Base-by-base conservation (phyloP, 2,888 invertebrate species). In the Tribolium freemani region DNA sequence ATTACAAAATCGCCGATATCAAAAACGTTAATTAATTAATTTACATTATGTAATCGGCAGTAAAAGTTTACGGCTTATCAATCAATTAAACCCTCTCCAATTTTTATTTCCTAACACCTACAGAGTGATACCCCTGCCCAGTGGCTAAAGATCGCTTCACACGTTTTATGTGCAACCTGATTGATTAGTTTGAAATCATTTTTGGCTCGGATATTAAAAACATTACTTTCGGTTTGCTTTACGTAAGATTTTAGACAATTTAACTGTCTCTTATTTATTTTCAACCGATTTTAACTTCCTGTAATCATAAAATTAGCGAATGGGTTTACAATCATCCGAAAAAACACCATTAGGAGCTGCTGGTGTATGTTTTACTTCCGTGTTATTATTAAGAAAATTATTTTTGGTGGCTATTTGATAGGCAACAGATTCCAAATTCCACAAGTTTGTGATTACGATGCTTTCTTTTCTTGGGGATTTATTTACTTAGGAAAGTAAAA, bases 51-150 rank as follows among this genome's bases (percentile, higher is more conserved):
- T 56, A 66, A 66, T 63, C 9, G 6, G 44, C 26, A 46, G 66
- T 66, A 66, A 66, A 66, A 66, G 66, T 66, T 44, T 46, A 56
- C 46, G 45, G 16, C 56, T 66, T 66, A 66, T 66, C 66, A 66
- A 56, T 66, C 56, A 66, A 54, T 51, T 58, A 69, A 58, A 60
- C 48, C 46, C 31, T 54, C 26, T 63, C 63, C 38, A 50, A 6
- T 63, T 63, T 63, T 63, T 63, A 63, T 63, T 50, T 63, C 51
- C 31, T 63, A 63, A 63, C 13, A 48, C 50, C 45, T 16, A 45
- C 11, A 26, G 3, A n/a, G 16, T 16, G 2, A 16, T 2, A 16
- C 16, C 16, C 2, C 16, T 16, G 16, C 16, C 16, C 16, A n/a
- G 38, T 16, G 45, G 57, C 57, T 45, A 58, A 46, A 60, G 46